phyloP scores from a whole-genome alignment of 2,888 invertebrate species.

The Ametastegia equiseti region DNA sequence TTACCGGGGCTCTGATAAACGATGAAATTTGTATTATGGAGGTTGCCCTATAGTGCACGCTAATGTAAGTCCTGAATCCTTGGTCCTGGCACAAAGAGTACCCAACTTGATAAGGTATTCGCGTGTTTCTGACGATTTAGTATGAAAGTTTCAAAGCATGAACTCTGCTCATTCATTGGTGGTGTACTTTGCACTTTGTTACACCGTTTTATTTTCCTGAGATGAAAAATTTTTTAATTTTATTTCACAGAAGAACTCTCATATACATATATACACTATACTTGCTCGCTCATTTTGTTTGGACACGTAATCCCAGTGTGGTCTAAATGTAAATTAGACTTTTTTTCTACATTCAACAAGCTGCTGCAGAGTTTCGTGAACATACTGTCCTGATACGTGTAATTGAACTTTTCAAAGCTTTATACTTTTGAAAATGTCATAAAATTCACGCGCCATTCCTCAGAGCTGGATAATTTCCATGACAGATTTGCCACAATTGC shows the following conservation, averaged over 20 bases:
- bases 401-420: neutral
- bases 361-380: neutral
- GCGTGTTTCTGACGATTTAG: conserved; percentile 1
- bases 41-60: too few species aligned
- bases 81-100: neutral
- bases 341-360: neutral
- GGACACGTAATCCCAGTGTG: neutral
- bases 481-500: too few species aligned
- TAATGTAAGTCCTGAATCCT: neutral
- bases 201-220: neutral
- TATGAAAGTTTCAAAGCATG: neutral
- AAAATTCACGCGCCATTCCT: too few species aligned
- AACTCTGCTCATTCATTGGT: neutral
- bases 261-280: too few species aligned
- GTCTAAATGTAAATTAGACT: neutral
- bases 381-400: neutral
- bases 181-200: neutral
- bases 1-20: too few species aligned
- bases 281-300: neutral
- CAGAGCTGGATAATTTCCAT: too few species aligned
- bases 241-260: neutral
- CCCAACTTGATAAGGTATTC: neutral
- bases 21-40: too few species aligned
- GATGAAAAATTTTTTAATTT: neutral
- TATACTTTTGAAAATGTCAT: too few species aligned